Evolutionary conservation across 1,140 invertebrate genomes (phyloP).

Genomic region (Bactericera cockerelli): DNA sequence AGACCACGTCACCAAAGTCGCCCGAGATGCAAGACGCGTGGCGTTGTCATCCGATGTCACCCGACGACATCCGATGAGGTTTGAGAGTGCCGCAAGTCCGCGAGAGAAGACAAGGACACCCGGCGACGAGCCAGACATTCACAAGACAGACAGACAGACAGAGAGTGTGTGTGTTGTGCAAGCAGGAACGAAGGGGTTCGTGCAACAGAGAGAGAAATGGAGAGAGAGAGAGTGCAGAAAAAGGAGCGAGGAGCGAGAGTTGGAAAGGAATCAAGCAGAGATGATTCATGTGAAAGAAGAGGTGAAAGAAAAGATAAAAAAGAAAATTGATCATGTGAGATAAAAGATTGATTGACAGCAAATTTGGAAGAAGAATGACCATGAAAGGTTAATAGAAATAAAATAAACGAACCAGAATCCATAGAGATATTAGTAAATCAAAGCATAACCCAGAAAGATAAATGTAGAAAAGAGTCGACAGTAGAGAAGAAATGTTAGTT

Average conservation of each 20-base stretch:
- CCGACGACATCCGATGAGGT: too few species aligned
- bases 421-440: not conserved
- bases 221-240: not conserved
- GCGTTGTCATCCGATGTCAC: too few species aligned
- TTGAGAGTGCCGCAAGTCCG: too few species aligned
- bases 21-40: too few species aligned
- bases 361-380: not conserved
- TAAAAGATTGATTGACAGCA: not conserved
- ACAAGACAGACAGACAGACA: too few species aligned
- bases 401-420: not conserved
- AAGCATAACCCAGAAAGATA: too few species aligned
- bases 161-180: not conserved
- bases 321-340: not conserved
- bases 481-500: too few species aligned
- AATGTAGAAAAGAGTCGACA: too few species aligned
- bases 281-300: not conserved
- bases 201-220: not conserved
- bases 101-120: too few species aligned
- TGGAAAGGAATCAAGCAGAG: not conserved
- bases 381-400: not conserved
- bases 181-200: not conserved
- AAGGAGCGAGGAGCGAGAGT: conserved; percentile 3
- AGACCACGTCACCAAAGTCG: too few species aligned
- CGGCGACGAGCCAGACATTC: too few species aligned
- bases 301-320: not conserved